Evolutionary conservation across 2,888 invertebrate species (phyloP).

Genomic region (Drosophila pegasa): DNA sequence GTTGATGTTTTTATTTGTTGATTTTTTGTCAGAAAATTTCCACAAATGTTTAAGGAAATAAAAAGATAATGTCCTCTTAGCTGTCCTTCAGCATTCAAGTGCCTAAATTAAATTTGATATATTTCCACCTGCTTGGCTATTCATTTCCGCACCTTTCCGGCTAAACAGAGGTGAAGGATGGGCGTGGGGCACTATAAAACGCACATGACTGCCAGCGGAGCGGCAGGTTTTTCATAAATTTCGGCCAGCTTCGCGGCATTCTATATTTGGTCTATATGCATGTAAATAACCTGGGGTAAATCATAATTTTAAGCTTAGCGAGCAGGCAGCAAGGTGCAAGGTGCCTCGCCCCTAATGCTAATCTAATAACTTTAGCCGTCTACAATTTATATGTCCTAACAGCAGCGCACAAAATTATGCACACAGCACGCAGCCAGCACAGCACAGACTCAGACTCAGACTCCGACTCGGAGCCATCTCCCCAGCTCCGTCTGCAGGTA

Average conservation of each 20-base stretch:
- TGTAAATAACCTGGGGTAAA: conserved; percentile 73
- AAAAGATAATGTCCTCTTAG: conserved; percentile 19
- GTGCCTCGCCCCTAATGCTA: conserved; percentile 67
- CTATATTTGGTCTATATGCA: conserved; percentile 64
- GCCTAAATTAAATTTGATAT: background rate
- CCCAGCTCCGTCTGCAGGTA: conserved; percentile 27
- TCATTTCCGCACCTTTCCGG: conserved; percentile 22
- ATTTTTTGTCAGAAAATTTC: conserved; percentile 58
- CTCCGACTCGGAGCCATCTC: conserved; percentile 6
- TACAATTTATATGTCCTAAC: conserved; percentile 77
- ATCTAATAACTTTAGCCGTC: conserved; percentile 80
- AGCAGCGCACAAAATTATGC: conserved; percentile 79
- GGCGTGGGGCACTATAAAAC: conserved; percentile 64
- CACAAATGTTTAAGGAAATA: conserved; percentile 50
- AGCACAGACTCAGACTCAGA: conserved; percentile 11
- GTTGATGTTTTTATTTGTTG: background rate
- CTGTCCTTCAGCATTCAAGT: too few species aligned
- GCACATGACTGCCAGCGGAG: conserved; percentile 58
- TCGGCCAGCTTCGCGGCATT: conserved; percentile 44
- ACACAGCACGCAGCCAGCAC: conserved; percentile 38
- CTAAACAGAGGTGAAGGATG: background rate
- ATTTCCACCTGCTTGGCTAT: conserved; percentile 21
- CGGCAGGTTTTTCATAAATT: conserved; percentile 64
- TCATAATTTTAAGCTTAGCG: conserved; percentile 74
- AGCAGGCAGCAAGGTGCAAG: conserved; percentile 19